A percentile compares a stretch with the other conserved stretches of the same genome.
These are phyloP conservation scores for Hypsibius dujardini DNA, from an alignment of 1,140 invertebrate species.

Conservation along the genomic window DNA sequence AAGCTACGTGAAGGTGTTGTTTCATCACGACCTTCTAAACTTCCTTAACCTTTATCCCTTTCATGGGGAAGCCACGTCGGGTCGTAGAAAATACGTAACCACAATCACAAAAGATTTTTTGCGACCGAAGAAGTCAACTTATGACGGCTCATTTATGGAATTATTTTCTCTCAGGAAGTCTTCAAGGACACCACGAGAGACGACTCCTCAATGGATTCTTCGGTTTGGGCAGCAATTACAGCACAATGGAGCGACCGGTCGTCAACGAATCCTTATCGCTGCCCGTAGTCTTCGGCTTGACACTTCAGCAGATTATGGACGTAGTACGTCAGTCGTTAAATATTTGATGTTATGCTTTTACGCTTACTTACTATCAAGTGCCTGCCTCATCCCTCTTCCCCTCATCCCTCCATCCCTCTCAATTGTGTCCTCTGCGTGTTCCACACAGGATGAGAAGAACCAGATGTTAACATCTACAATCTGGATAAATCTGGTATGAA, in stretches of 20 bases:
- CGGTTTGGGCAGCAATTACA: conserved; percentile 55
- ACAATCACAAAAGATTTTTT: too few species aligned
- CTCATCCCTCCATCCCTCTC: neutral
- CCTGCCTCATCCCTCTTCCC: neutral
- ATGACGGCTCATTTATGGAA: too few species aligned
- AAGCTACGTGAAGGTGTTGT: too few species aligned
- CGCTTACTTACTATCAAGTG: neutral
- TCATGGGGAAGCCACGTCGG: too few species aligned
- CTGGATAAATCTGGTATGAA: conserved; percentile 85
- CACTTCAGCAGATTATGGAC: conserved; percentile 98
- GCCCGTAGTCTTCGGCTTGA: conserved; percentile 85
- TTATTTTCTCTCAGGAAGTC: conserved; percentile 41
- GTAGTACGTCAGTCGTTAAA: conserved; percentile 57
- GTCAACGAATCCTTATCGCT: conserved; percentile 87
- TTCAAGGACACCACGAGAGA: conserved; percentile 77
- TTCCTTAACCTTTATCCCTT: too few species aligned
- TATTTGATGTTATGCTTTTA: conserved; percentile 14
- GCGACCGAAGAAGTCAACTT: too few species aligned
- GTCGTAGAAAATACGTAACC: too few species aligned
- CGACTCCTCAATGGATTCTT: conserved; percentile 75
- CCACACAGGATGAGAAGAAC: conserved; percentile 54
- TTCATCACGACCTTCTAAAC: too few species aligned
- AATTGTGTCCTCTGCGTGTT: conserved; percentile 20
- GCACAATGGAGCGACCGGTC: conserved; percentile 87
- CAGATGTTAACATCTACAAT: conserved; percentile 88